Base-by-base conservation (phyloP, 2,888 invertebrate genomes). In the Dicyrtoma fusca region DNA sequence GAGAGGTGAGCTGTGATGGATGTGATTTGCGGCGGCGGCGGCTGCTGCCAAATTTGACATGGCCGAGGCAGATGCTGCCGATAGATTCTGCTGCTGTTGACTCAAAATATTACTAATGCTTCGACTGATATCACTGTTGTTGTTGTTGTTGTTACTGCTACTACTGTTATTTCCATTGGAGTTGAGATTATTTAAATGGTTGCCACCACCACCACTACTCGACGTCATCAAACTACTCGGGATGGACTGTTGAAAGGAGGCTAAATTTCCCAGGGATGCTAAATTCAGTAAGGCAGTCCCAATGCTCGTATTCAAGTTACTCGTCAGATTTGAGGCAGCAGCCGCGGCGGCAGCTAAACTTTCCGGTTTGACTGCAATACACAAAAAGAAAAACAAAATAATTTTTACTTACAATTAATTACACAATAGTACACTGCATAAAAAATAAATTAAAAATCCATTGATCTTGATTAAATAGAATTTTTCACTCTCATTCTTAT, bases 261-360 rank as follows among this genome's bases (percentile, higher is more conserved):
- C 90, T 81, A 92, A 85, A 82, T 91, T 92, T 85, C 92, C 92
- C 74, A 92, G 88, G 85, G 91, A 92, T 83, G 90, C 90, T 76
- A 89, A 86, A 64, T 89, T 87, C 80, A 87, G 86, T 84, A 87
- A 85, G 82, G 84, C 87, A 74, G 75, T 78, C 26, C 79, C 78
- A 55, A 79, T 74, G 72, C 76, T 77, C 69, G 75, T 74, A 72
- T 73, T 75, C 66, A 75, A 69, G 69, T 72, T 73, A 26, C 66
- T 71, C 34, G 49, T 19, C 17, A 74, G 69, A 68, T 44, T 66
- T 19, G 64, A 53, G 25, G 70, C 65, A 44, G 44, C 55, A 5
- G 73, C 74, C 73, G 74, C 78, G 34, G 25, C 57, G 5, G 73
- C 74, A 74, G 74, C 78, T 69, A 78, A 74, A 76, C 75, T 78